phyloP scores from a whole-genome alignment of 2,113 vertebrate genomes.

The Tupaia tana region DNA sequence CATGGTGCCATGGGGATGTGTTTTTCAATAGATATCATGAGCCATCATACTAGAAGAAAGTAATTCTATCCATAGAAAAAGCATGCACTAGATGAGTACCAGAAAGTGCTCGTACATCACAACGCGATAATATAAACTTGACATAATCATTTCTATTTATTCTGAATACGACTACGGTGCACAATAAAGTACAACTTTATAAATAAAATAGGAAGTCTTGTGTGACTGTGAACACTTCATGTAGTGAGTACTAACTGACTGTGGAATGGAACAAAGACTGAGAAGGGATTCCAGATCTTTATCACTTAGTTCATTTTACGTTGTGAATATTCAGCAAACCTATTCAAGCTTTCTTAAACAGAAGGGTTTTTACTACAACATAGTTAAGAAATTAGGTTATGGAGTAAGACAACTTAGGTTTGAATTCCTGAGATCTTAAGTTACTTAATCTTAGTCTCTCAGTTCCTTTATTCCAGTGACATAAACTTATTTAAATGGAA shows the following conservation, averaged over 20 bases:
- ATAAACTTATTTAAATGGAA: slow-evolving; percentile 31
- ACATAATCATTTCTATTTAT: too few relatives aligned
- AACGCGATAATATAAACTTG: too few relatives aligned
- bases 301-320: neutral
- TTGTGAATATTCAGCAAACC: neutral
- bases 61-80: too few relatives aligned
- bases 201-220: too few relatives aligned
- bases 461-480: slow-evolving; percentile 52
- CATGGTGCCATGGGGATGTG: too few relatives aligned
- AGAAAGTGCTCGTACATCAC: too few relatives aligned
- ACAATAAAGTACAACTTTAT: too few relatives aligned
- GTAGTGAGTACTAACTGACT: neutral
- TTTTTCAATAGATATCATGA: too few relatives aligned
- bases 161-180: too few relatives aligned
- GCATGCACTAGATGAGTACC: too few relatives aligned
- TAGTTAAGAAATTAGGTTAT: slow-evolving; percentile 8
- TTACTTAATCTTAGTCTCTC: slow-evolving; percentile 42
- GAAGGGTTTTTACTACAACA: neutral
- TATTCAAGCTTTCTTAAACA: slow-evolving; percentile 28
- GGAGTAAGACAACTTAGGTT: neutral
- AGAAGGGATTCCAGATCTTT: neutral
- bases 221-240: too few relatives aligned
- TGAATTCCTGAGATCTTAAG: neutral
- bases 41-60: too few relatives aligned
- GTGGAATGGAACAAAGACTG: neutral